Percentiles rank a stretch among this genome's conserved stretches.
These are phyloP conservation scores for Chloroclysta siterata DNA, from an alignment of 2,888 invertebrate genomes.

Conservation along the genomic window DNA sequence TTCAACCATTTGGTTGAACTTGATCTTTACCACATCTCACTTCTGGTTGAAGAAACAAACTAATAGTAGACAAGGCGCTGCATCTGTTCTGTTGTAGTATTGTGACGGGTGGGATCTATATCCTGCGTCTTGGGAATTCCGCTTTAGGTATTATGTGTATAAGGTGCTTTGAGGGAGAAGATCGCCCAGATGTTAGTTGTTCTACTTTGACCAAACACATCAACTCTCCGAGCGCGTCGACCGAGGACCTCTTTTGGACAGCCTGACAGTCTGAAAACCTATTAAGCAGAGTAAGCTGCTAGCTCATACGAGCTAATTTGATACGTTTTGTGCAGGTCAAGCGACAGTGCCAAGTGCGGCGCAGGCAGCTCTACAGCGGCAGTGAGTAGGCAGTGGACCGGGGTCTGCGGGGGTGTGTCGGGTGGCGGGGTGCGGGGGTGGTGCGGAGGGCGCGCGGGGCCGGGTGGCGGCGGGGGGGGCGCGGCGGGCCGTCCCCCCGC, in stretches of 20 bases:
- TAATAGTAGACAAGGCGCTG: not conserved
- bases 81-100: not conserved
- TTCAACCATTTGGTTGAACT: constrained; percentile 20
- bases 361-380: constrained; percentile 84
- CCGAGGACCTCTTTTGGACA: too few species aligned
- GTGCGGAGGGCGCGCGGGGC: constrained; percentile 33
- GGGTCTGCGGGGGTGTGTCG: constrained; percentile 64
- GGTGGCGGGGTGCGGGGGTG: constrained; percentile 47
- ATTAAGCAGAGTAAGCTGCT: not conserved
- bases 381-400: constrained; percentile 84
- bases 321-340: constrained; percentile 79
- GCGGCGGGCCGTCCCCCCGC: constrained; percentile 63
- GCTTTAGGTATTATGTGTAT: too few species aligned
- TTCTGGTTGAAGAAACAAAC: not conserved
- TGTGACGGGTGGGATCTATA: too few species aligned
- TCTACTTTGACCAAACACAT: too few species aligned
- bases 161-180: too few species aligned
- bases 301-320: not conserved
- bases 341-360: constrained; percentile 87
- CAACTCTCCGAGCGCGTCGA: too few species aligned
- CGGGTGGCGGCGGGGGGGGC: constrained; percentile 47
- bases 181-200: too few species aligned
- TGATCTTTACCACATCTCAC: not conserved
- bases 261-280: not conserved
- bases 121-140: too few species aligned